Base-by-base conservation (phyloP, 2,113 vertebrate species). In the Synodontis membranacea region DNA sequence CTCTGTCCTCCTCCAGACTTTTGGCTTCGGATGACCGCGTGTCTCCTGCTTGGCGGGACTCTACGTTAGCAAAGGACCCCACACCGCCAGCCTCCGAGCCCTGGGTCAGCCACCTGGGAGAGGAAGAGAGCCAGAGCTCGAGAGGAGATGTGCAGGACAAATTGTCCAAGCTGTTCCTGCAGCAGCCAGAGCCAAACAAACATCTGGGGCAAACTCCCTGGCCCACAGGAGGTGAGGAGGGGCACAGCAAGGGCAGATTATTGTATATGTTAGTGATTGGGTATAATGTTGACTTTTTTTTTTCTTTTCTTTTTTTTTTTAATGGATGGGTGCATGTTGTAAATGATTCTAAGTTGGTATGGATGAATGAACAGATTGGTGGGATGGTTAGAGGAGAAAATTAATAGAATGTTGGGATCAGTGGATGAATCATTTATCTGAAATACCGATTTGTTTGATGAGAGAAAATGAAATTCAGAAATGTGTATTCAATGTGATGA, bases 81-180 rank as follows among this genome's bases (percentile, higher is more conserved):
- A 92, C 94, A 5, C 91, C 86, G 15, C 90, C 90, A 11, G 39
- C 90, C 0, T 82, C 93, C 0, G 94, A 94, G 31, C 92, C 93
- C 66, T 96, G 95, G 95, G 89, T 95, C 23, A 94, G 93, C 91
- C 89, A 94, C 60, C 92, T 95, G 54, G 95, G 95, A 79, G 97
- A 97, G 56, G 94, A 98, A 89, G 93, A 98, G 88, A 94, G 96
- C 91, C 92, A 93, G 81, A 95, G 94, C 89, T 42, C 54, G 15
- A 96, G 95, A 96, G 92, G 25, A 8, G 97, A 99, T 39, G 88
- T 95, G 78, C 96, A 96, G 70, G 97, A 98, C 48, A 97, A 96
- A 91, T 92, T 97, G 62, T 95, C 91, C 89, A 97, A 97, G 87
- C 94, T 97, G 89, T 97, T 98, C 91, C 94, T 95, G 60, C 96